These are phyloP conservation scores for Pseudachorutes palmiensis DNA, from an alignment of 1,140 invertebrate genomes.

Conservation along the genomic window DNA sequence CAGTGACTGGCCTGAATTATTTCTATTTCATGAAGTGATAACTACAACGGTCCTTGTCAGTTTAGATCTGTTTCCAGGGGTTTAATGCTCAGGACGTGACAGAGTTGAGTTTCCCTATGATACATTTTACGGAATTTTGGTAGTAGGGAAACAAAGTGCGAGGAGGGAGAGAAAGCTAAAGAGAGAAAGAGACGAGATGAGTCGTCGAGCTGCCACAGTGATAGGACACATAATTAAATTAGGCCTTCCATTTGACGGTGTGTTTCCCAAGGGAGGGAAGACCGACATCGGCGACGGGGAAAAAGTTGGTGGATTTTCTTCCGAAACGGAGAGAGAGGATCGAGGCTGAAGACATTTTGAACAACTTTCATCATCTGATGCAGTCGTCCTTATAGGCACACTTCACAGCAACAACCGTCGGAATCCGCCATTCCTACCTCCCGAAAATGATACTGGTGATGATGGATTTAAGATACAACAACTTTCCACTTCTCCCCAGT, in stretches of 20 bases:
- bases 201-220: conserved; percentile 20
- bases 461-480: background rate
- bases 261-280: conserved; percentile 39
- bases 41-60: conserved; percentile 13
- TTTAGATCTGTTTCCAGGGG: background rate
- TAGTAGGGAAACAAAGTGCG: background rate
- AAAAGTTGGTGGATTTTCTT: conserved; percentile 9
- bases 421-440: background rate
- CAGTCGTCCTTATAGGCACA: no score
- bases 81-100: background rate
- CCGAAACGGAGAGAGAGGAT: conserved; percentile 7
- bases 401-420: no score
- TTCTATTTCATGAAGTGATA: no score
- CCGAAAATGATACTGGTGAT: background rate
- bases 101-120: conserved; percentile 34
- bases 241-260: conserved; percentile 50
- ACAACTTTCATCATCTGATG: no score
- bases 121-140: conserved; percentile 19
- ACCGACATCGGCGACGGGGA: conserved; percentile 16
- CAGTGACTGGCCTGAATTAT: no score
- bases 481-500: background rate
- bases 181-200: conserved; percentile 4
- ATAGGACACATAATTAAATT: conserved; percentile 45
- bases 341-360: no score
- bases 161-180: background rate